phyloP scores from a whole-genome alignment of 2,888 invertebrate genomes.

The Archaeoteleia sp. region DNA sequence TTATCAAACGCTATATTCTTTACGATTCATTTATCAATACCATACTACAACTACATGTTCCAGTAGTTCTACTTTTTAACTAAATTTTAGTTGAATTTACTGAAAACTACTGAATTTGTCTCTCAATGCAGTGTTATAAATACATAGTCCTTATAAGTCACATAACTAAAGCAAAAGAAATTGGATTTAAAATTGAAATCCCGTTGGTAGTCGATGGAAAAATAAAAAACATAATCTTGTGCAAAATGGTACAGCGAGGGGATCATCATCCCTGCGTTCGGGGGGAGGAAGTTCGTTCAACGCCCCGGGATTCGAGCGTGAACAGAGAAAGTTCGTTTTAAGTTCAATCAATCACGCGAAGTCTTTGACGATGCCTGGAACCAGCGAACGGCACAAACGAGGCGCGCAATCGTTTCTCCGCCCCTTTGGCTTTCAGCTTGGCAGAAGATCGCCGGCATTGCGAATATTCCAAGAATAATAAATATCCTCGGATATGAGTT shows the following conservation, averaged over 20 bases:
- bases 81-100: no score
- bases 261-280: conserved; percentile 37
- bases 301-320: conserved; percentile 41
- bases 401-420: conserved; percentile 52
- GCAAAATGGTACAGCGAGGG: conserved; percentile 36
- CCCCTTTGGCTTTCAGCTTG: conserved; percentile 47
- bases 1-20: no score
- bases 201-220: no score
- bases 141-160: no score
- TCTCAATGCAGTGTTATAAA: no score
- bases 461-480: conserved; percentile 45
- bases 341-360: conserved; percentile 53
- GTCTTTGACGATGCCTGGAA: no score
- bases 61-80: no score
- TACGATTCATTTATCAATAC: no score
- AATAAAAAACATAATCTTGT: conserved; percentile 28
- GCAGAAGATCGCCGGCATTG: conserved; percentile 35
- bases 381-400: conserved; percentile 52
- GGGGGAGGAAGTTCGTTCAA: conserved; percentile 47
- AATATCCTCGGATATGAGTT: conserved; percentile 38
- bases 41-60: no score
- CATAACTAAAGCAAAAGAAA: no score
- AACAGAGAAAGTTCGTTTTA: conserved; percentile 53
- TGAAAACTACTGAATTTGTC: no score
- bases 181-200: no score